Percentiles rank a stretch among this genome's conserved stretches.
These are phyloP conservation scores for Laspeyria flexula DNA, from an alignment of 2,888 invertebrate genomes.

Conservation along the genomic window DNA sequence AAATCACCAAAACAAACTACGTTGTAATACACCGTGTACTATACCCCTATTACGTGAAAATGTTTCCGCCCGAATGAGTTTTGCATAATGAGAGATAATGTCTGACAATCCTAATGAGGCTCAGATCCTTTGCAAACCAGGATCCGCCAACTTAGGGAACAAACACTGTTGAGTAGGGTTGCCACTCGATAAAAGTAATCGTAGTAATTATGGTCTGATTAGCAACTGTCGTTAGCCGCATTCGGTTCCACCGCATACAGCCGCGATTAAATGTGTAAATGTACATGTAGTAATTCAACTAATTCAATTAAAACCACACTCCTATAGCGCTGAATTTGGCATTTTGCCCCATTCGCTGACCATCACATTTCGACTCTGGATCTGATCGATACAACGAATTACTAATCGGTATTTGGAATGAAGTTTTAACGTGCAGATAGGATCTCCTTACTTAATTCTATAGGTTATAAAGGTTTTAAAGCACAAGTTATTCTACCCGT, in stretches of 20 bases:
- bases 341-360: conserved; percentile 33
- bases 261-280: conserved; percentile 20
- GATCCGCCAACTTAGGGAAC: conserved; percentile 23
- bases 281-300: conserved; percentile 26
- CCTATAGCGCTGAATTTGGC: conserved; percentile 37
- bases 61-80: conserved; percentile 33
- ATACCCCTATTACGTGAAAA: conserved; percentile 33
- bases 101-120: conserved; percentile 39
- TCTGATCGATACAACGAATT: conserved; percentile 27
- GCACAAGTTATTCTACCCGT: too few relatives aligned
- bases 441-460: too few relatives aligned
- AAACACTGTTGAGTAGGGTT: conserved; percentile 26
- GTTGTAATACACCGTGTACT: conserved; percentile 10
- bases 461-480: too few relatives aligned
- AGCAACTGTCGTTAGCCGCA: conserved; percentile 25
- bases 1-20: conserved; percentile 30
- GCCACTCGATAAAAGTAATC: conserved; percentile 39
- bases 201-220: conserved; percentile 24
- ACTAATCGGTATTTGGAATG: conserved; percentile 26
- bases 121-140: conserved; percentile 27
- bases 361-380: conserved; percentile 26
- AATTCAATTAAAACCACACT: conserved; percentile 40
- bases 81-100: conserved; percentile 42
- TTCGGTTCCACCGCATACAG: conserved; percentile 12
- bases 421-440: neutral